A percentile compares a stretch with the other conserved stretches of the same genome.
These are phyloP conservation scores for Drosophila nannoptera DNA, from an alignment of 1,140 invertebrate species.

Conservation along the genomic window DNA sequence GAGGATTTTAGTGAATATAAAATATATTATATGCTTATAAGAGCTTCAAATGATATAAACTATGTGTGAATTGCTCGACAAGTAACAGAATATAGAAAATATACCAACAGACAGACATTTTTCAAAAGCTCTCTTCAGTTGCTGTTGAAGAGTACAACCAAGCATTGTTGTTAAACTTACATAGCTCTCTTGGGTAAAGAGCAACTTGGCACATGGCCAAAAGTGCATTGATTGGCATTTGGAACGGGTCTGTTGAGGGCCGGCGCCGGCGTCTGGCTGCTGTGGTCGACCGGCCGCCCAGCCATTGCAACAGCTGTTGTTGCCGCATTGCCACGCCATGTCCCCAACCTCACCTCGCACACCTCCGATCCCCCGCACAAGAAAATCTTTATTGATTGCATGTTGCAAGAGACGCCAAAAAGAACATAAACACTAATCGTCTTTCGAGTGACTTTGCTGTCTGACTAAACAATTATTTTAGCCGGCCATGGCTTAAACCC, in stretches of 20 bases:
- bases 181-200: conserved; percentile 49
- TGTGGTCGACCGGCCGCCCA: conserved; percentile 36
- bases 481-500: conserved; percentile 23
- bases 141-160: conserved; percentile 17
- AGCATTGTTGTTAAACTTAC: background rate
- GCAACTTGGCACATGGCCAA: conserved; percentile 77
- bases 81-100: too few relatives aligned
- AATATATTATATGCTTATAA: background rate
- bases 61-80: too few relatives aligned
- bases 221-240: conserved; percentile 75
- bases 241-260: conserved; percentile 45
- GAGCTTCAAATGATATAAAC: background rate
- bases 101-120: background rate
- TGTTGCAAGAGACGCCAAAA: conserved; percentile 39
- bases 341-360: conserved; percentile 14
- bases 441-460: conserved; percentile 57
- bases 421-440: conserved; percentile 50
- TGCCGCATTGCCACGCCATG: conserved; percentile 59
- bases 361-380: conserved; percentile 10
- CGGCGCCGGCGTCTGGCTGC: conserved; percentile 67
- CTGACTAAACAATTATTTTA: conserved; percentile 60
- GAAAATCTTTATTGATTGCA: conserved; percentile 59
- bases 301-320: conserved; percentile 71
- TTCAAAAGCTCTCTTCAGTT: conserved; percentile 17
- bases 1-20: background rate